Percentiles rank a stretch among this genome's conserved stretches.
Evolutionary conservation across 1,140 invertebrate genomes (phyloP).

Genomic region (Matsumurasca onukii): DNA sequence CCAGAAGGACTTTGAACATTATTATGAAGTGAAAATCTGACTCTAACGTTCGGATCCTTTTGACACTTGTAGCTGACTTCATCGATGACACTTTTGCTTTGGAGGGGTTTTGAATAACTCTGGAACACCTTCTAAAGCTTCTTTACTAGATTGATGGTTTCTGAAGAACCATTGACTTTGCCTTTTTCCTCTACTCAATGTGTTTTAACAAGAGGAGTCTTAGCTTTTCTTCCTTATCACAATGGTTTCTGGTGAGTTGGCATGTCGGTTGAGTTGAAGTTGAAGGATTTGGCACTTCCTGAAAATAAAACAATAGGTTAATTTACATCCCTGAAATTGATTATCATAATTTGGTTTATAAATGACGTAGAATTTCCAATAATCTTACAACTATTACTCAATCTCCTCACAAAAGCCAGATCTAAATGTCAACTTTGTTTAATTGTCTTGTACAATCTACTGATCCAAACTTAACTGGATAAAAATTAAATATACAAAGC

Average conservation of each 20-base stretch:
- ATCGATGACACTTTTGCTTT: neutral
- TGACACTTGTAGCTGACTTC: neutral
- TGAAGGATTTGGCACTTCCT: constrained; percentile 7
- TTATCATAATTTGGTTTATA: neutral
- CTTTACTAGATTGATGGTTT: neutral
- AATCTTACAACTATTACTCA: neutral
- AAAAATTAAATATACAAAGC: no score
- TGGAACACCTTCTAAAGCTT: neutral
- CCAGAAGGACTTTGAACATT: constrained; percentile 9
- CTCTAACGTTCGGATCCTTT: neutral
- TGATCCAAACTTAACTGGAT: no score
- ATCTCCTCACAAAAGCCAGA: no score
- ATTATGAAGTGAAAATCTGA: neutral
- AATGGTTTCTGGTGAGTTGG: constrained; percentile 9
- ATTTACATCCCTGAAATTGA: neutral
- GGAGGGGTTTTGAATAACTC: neutral
- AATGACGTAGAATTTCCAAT: neutral
- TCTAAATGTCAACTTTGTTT: no score
- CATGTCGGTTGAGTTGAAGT: constrained; percentile 11
- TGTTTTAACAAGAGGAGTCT: neutral
- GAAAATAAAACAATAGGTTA: neutral
- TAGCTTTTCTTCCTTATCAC: neutral
- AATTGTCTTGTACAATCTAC: no score
- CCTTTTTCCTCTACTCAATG: neutral
- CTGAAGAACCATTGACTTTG: neutral